Base-by-base conservation (phyloP, 2,797 vertebrate genomes). In the Oreonectes daqikongensis region DNA sequence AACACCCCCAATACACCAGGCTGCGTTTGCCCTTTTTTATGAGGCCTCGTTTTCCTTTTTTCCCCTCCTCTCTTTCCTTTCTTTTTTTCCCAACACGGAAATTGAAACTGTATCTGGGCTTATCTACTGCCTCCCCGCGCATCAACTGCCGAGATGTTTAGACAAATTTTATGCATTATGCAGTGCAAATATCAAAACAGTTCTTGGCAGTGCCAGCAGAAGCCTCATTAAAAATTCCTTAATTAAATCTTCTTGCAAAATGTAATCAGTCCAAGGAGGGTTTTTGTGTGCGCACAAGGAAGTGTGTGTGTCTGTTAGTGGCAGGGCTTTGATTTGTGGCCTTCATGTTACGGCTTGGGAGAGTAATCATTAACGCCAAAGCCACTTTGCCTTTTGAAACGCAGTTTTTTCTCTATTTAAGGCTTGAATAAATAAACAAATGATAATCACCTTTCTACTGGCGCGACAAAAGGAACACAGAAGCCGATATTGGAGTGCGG, bases 111-210 rank as follows among this genome's bases (percentile, higher is more conserved):
- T 94, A 94, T 94, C 92, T 92, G 88, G 88, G 92, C 93, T 94
- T 94, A 94, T 94, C 93, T 94, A 87, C 90, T 90, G 90, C 93
- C 91, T 93, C 92, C 90, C 91, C 85, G 91, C 90, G 91, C 92
- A 94, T 94, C 93, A 94, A 93, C 93, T 92, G 90, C 92, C 89
- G 93, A 94, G 93, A 94, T 94, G 93, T 94, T 94, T 94, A 94
- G 94, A 94, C 92, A 94, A 93, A 94, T 94, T 93, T 93, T 94
- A 94, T 94, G 94, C 93, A 94, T 94, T 94, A 94, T 94, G 94
- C 93, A 93, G 93, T 90, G 92, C 93, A 93, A 94, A 94, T 94
- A 94, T 94, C 92, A 94, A 94, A 94, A 94, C 93, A 94, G 93
- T 94, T 93, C 93, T 94, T 94, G 93, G 93, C 93, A 93, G 91